phyloP scores from a whole-genome alignment of 1,140 invertebrate species.

The Laupala kohalensis region DNA sequence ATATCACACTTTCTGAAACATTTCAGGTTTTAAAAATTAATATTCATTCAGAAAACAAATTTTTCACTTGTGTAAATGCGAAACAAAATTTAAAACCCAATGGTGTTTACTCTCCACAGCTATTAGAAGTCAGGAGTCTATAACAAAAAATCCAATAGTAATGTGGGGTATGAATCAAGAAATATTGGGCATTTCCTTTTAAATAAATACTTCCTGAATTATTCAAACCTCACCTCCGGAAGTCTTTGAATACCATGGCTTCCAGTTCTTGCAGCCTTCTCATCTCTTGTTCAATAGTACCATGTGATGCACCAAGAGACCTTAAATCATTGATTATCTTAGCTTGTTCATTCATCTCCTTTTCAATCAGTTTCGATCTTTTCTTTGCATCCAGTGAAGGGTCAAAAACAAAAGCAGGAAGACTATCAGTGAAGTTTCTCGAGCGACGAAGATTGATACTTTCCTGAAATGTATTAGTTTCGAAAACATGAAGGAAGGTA shows the following conservation, averaged over 20 bases:
- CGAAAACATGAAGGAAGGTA: too few relatives aligned
- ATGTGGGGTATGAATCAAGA: too few relatives aligned
- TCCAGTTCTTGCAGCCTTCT: slow-evolving; percentile 81
- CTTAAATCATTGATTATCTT: slow-evolving; percentile 87
- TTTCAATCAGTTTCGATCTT: slow-evolving; percentile 85
- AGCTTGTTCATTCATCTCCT: slow-evolving; percentile 92
- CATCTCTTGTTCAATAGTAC: slow-evolving; percentile 82
- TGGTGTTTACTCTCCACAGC: too few relatives aligned
- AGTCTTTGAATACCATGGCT: slow-evolving; percentile 80
- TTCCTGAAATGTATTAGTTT: slow-evolving; percentile 37
- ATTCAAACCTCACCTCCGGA: slow-evolving; percentile 37
- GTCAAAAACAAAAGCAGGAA: slow-evolving; percentile 79
- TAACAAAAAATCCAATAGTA: too few relatives aligned
- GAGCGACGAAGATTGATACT: slow-evolving; percentile 47
- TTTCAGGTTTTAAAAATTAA: too few relatives aligned
- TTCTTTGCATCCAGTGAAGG: slow-evolving; percentile 73
- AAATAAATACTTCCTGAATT: too few relatives aligned
- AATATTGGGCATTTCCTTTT: too few relatives aligned
- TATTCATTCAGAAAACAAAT: too few relatives aligned
- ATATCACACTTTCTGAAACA: too few relatives aligned
- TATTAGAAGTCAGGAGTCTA: too few relatives aligned
- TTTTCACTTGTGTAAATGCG: too few relatives aligned
- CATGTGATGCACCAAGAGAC: slow-evolving; percentile 76
- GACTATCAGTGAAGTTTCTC: slow-evolving; percentile 49
- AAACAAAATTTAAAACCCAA: too few relatives aligned